phyloP scores from a whole-genome alignment of 2,113 vertebrate genomes.

The Muscicapa adusta region DNA sequence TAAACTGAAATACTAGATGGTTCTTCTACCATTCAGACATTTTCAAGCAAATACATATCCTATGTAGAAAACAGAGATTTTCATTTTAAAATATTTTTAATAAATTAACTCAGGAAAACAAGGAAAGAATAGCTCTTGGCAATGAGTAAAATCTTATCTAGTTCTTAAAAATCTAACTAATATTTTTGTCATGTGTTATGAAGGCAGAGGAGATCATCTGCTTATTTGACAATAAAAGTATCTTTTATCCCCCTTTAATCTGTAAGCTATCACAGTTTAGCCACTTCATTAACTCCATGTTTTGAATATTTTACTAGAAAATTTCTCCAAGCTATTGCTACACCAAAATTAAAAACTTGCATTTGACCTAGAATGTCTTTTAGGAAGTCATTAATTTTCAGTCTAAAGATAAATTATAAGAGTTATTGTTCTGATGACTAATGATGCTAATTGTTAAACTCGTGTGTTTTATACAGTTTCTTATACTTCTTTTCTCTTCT shows the following conservation, averaged over 20 bases:
- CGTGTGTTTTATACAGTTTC: not conserved
- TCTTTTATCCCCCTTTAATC: not conserved
- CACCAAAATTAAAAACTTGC: not conserved
- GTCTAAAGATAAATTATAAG: not conserved
- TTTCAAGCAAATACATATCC: not conserved
- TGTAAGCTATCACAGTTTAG: not conserved
- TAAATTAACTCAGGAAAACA: not conserved
- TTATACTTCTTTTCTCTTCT: not conserved
- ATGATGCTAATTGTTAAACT: not conserved
- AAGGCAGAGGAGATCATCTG: not conserved
- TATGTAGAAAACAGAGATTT: not conserved
- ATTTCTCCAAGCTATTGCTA: not conserved
- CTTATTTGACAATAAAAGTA: not conserved
- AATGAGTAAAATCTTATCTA: not conserved
- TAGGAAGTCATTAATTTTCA: slow-evolving; percentile 20
- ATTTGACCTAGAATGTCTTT: not conserved
- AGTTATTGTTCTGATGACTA: not conserved
- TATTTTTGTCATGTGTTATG: not conserved
- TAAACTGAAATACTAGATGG: not conserved
- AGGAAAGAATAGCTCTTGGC: not conserved
- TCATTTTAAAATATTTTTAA: not conserved
- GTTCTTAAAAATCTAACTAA: not conserved
- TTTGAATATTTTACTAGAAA: slow-evolving; percentile 15
- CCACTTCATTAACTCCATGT: not conserved
- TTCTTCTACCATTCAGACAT: not conserved